phyloP scores from a whole-genome alignment of 1,140 invertebrate species.

The Trichogramma pretiosum region DNA sequence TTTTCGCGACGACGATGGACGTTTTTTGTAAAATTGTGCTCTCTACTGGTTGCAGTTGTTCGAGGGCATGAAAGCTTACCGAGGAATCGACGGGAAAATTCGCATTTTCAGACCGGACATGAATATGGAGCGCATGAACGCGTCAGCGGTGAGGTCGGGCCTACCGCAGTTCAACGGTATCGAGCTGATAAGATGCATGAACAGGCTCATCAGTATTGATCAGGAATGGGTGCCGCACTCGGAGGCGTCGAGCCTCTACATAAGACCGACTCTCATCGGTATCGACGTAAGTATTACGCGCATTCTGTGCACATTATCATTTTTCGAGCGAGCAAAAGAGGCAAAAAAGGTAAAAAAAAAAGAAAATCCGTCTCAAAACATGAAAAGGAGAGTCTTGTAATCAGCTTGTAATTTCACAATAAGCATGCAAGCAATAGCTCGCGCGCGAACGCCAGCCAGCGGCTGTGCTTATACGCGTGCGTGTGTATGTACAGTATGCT shows the following conservation, averaged over 20 bases:
- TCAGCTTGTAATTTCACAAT: too few relatives aligned
- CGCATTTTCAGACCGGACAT: constrained; percentile 89
- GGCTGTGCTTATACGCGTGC: too few relatives aligned
- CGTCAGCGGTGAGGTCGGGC: constrained; percentile 72
- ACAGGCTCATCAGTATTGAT: constrained; percentile 82
- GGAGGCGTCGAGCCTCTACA: constrained; percentile 82
- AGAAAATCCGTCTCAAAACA: too few relatives aligned
- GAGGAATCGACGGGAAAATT: constrained; percentile 87
- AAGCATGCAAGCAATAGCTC: too few relatives aligned
- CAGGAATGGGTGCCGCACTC: constrained; percentile 95
- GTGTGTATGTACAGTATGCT: too few relatives aligned
- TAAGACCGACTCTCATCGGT: constrained; percentile 92
- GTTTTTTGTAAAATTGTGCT: constrained; percentile 1
- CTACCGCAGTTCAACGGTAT: constrained; percentile 83
- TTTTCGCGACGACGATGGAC: too few relatives aligned
- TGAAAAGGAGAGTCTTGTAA: too few relatives aligned
- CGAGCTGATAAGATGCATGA: constrained; percentile 82
- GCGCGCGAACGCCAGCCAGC: too few relatives aligned
- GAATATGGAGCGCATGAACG: constrained; percentile 91
- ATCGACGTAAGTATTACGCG: constrained; percentile 90
- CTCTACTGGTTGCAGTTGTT: constrained; percentile 70
- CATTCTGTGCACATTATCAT: too few relatives aligned
- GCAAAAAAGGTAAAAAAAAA: too few relatives aligned
- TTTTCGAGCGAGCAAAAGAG: too few relatives aligned
- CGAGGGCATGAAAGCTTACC: constrained; percentile 97